Evolutionary conservation across 2,888 invertebrate species (phyloP), one percentile per base, ranked within the genome.

Genomic region (Sesia apiformis): DNA sequence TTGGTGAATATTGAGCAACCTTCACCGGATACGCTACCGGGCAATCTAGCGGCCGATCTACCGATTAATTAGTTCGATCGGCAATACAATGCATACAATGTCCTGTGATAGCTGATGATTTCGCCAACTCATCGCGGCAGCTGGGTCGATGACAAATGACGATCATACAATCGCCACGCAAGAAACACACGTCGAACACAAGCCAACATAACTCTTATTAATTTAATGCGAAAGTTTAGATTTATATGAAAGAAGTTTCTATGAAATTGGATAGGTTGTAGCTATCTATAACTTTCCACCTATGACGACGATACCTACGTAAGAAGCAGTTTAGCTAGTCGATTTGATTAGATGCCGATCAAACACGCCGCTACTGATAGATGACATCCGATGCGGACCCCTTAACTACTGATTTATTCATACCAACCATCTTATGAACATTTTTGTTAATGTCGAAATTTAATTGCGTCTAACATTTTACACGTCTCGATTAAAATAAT

Each of bases 1-100:
- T 67, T 69, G 71, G 74, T 81, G 83, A 79, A 83, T 85, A 84
- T 84, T 81, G 84, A 82, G 75, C 79, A 84, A 82, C 85, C 78
- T 78, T 80, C 84, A 76, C 88, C 87, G 89, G 89, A 89, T 88
- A 84, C 67, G 86, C 84, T 83, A 81, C 85, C 71, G 84, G 78
- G 65, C 78, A 81, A 89, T 88, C 88, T 80, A 80, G 72, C 73
- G 63, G 65, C 63, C 79, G 81, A 88, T 88, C 87, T 85, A 76
- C 75, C 81, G 83, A 82, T 87, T 88, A 88, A 89, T 89, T 89
- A 85, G 84, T 78, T 74, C 72, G 82, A 84, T 87, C 81, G 62
- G 67, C 72, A 63, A 69, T 77, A 82, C 86, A 84, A 89, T 88
- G 83, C 81, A 76, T 39, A 40, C 82, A 73, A 88, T 86, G 88